Conservation (phyloP, 2,113 vertebrate genomes). For the Muntiacus reevesi region DNA sequence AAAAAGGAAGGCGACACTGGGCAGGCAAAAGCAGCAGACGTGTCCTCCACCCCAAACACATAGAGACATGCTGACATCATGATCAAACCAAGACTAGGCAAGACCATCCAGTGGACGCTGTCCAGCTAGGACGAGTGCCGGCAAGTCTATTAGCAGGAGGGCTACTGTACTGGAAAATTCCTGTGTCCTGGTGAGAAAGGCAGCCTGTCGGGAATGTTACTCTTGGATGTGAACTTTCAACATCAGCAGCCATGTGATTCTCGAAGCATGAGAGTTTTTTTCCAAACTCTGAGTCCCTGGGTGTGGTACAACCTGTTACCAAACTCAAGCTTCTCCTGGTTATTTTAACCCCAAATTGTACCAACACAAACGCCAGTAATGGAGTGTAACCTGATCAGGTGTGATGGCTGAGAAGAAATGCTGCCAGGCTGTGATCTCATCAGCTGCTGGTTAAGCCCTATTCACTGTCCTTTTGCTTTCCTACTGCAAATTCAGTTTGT, state of each 20-base stretch:
- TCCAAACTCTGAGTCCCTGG: conserved; percentile 68
- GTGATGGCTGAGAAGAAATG: background rate
- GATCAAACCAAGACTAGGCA: background rate
- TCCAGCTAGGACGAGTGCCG: conserved; percentile 65
- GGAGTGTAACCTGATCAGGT: background rate
- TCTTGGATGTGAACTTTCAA: conserved; percentile 77
- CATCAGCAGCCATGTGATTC: conserved; percentile 81
- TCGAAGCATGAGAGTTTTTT: conserved; percentile 71
- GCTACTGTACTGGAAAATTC: conserved; percentile 84
- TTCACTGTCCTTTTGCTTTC: conserved; percentile 24
- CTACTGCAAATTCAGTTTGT: background rate
- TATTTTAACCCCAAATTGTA: conserved; percentile 50
- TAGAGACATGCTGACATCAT: background rate
- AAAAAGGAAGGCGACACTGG: background rate
- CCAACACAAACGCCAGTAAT: background rate
- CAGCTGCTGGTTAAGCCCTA: background rate
- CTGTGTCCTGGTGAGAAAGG: conserved; percentile 77
- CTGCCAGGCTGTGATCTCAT: background rate
- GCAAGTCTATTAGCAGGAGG: conserved; percentile 74
- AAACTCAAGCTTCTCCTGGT: conserved; percentile 72
- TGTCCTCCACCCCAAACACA: background rate
- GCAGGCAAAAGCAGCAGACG: background rate
- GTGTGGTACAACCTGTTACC: conserved; percentile 80
- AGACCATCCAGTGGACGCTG: conserved; percentile 59
- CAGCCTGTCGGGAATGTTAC: conserved; percentile 81